Percentiles rank a stretch among this genome's conserved stretches.
Conservation (phyloP, 2,888 invertebrate genomes). For the Opisthograptis luteolata region DNA sequence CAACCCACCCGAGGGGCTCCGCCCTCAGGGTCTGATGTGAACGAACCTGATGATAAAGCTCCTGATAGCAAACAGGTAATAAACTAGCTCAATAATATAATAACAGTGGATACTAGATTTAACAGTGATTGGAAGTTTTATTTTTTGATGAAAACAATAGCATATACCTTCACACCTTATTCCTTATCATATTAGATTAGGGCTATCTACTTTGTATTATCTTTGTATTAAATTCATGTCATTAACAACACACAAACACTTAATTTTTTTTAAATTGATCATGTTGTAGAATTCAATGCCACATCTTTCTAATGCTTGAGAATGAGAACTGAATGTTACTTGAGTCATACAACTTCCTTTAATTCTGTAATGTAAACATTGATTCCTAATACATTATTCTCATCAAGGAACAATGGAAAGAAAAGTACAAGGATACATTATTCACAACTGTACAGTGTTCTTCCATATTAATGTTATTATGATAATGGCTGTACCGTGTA, state of each 20-base stretch:
- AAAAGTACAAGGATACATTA: conserved; percentile 39
- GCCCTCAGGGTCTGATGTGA: conserved; percentile 76
- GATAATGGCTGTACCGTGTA: conserved; percentile 36
- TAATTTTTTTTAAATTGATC: conserved; percentile 4
- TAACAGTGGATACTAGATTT: too few species aligned
- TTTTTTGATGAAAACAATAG: conserved; percentile 19
- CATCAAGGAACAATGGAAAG: too few species aligned
- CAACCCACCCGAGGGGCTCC: conserved; percentile 77
- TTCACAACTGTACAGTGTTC: conserved; percentile 42
- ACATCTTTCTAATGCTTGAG: background rate
- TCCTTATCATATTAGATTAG: conserved; percentile 40
- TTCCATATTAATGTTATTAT: conserved; percentile 47
- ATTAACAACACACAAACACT: conserved; percentile 23
- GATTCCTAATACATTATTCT: conserved; percentile 19
- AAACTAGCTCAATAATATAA: background rate
- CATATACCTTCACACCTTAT: conserved; percentile 20
- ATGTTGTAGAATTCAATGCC: conserved; percentile 5
- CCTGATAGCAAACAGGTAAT: conserved; percentile 77
- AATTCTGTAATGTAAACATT: conserved; percentile 26
- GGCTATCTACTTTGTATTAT: conserved; percentile 32
- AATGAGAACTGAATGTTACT: conserved; percentile 4
- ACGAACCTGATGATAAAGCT: conserved; percentile 73
- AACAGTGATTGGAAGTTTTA: too few species aligned
- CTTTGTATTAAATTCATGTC: conserved; percentile 29
- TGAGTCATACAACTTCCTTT: conserved; percentile 17